These are phyloP conservation scores for Rhynchotus rufescens DNA, from an alignment of 2,797 vertebrate species.

Conservation along the genomic window DNA sequence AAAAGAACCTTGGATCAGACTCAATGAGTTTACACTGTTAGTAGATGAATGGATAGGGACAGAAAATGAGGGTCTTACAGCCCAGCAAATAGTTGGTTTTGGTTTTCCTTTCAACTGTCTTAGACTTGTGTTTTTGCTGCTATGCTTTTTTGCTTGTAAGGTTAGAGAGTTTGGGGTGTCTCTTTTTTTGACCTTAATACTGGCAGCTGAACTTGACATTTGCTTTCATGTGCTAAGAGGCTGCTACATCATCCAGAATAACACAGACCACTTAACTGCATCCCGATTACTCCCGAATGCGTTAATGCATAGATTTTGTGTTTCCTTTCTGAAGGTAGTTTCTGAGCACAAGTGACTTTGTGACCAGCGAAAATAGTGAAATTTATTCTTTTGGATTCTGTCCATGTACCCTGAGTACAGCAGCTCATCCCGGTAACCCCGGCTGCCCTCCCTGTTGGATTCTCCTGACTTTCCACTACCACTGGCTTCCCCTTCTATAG, in stretches of 20 bases:
- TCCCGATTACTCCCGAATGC: background rate
- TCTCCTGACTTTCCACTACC: background rate
- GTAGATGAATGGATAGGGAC: background rate
- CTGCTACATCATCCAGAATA: background rate
- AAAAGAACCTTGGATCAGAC: background rate
- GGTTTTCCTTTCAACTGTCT: background rate
- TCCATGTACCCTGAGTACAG: background rate
- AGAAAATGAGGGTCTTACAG: background rate
- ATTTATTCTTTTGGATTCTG: background rate
- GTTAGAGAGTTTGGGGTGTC: background rate
- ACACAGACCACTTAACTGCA: background rate
- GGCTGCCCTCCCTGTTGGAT: background rate
- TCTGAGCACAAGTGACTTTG: background rate
- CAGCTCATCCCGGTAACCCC: accelerated
- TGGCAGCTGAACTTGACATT: background rate
- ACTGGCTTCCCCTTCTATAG: background rate
- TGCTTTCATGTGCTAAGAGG: background rate
- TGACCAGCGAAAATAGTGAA: background rate
- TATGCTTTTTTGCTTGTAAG: background rate
- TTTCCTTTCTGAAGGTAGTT: background rate
- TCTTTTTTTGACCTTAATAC: background rate
- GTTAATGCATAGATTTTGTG: background rate
- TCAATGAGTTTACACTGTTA: background rate
- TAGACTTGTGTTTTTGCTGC: background rate
- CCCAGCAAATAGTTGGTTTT: background rate